Percentiles rank a stretch among this genome's conserved stretches.
Evolutionary conservation across 1,140 invertebrate species (phyloP).

Genomic region (Trigoniulus corallinus): DNA sequence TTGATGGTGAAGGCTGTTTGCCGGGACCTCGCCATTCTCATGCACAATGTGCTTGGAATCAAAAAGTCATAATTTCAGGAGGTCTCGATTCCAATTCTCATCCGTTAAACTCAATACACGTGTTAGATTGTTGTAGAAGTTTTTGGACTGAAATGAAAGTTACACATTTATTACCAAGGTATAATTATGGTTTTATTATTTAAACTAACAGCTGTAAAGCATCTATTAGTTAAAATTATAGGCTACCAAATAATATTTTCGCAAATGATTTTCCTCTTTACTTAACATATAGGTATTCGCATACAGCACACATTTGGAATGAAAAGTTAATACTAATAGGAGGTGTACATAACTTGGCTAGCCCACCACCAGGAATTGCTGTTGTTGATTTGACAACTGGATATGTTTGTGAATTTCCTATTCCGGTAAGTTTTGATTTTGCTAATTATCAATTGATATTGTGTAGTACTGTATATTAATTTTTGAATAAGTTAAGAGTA

Average conservation of each 20-base stretch:
- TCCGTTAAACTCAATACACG: neutral
- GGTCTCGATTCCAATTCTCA: neutral
- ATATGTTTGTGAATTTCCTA: constrained; percentile 20
- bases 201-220: no score
- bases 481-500: no score
- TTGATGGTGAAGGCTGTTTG: neutral
- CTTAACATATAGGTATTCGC: constrained; percentile 19
- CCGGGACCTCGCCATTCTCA: constrained; percentile 16
- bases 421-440: constrained; percentile 22
- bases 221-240: no score
- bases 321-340: constrained; percentile 27
- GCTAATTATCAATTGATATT: no score
- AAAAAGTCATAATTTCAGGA: neutral
- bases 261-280: neutral
- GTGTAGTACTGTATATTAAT: no score
- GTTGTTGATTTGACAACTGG: constrained; percentile 23
- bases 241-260: neutral
- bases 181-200: no score
- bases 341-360: constrained; percentile 22
- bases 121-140: neutral
- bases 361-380: constrained; percentile 24
- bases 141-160: neutral
- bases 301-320: constrained; percentile 19
- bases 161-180: constrained; percentile 3
- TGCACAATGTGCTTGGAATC: constrained; percentile 1